Evolutionary conservation across 2,113 vertebrate species (phyloP).

Genomic region (Mesitornis unicolor): DNA sequence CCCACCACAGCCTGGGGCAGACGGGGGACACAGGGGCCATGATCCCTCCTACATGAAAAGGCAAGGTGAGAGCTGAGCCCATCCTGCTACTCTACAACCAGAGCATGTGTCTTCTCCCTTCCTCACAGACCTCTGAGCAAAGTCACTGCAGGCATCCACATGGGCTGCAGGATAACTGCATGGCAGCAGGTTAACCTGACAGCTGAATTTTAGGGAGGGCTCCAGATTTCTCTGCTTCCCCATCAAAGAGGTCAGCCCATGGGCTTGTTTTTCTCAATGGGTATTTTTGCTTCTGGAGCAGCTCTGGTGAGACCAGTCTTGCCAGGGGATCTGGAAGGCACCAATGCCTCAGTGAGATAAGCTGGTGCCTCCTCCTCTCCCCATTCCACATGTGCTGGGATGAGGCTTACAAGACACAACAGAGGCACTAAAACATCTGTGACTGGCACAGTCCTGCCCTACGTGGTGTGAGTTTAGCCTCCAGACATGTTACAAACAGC

Average conservation of each 20-base stretch:
- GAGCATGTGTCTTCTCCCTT: neutral
- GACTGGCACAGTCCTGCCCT: neutral
- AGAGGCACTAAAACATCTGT: neutral
- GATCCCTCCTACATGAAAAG: neutral
- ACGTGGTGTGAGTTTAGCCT: neutral
- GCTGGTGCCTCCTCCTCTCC: neutral
- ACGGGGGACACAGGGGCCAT: neutral
- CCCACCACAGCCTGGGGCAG: neutral
- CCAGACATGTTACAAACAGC: neutral
- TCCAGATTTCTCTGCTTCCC: neutral
- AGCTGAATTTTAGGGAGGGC: neutral
- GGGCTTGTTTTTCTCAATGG: neutral
- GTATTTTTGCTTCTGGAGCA: neutral
- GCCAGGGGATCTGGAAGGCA: fast-evolving
- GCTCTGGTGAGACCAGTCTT: neutral
- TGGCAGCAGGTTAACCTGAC: neutral
- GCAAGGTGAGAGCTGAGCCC: neutral
- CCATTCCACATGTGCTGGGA: fast-evolving
- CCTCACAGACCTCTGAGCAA: neutral
- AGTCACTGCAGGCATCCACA: neutral
- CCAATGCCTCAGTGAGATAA: fast-evolving
- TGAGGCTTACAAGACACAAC: neutral
- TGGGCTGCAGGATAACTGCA: neutral
- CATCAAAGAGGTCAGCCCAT: neutral
- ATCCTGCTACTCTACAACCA: neutral